Conservation (phyloP, 2,888 invertebrate species). For the Drosophila melanosoma region DNA sequence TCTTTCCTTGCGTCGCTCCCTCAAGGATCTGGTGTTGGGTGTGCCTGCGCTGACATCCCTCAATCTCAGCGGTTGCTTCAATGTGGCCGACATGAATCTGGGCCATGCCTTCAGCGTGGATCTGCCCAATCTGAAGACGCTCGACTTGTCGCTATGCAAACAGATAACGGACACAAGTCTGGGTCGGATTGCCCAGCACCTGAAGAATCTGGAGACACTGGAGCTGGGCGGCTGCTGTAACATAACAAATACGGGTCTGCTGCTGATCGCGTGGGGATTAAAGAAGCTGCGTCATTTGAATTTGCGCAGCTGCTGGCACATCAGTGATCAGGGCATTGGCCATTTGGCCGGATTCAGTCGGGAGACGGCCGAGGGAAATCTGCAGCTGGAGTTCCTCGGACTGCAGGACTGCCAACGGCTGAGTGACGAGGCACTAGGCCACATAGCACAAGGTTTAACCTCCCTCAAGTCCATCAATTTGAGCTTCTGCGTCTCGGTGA, state of each 20-base stretch:
- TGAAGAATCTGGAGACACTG: constrained; percentile 93
- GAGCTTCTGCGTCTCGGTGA: constrained; percentile 97
- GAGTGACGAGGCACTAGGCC: constrained; percentile 95
- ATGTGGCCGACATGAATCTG: constrained; percentile 94
- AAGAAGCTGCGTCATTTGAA: constrained; percentile 93
- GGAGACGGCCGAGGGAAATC: constrained; percentile 88
- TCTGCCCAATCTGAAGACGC: constrained; percentile 90
- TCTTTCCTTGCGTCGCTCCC: constrained; percentile 91
- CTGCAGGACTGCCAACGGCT: constrained; percentile 97
- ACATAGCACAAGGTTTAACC: constrained; percentile 92
- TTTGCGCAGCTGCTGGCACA: constrained; percentile 95
- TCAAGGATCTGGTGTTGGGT: constrained; percentile 93
- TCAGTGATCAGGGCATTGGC: constrained; percentile 95
- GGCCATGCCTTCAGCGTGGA: constrained; percentile 93
- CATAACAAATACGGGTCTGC: constrained; percentile 94
- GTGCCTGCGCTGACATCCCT: constrained; percentile 94
- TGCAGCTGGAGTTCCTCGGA: constrained; percentile 92
- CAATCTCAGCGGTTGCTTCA: constrained; percentile 96
- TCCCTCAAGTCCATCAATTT: constrained; percentile 94
- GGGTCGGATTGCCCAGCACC: constrained; percentile 92
- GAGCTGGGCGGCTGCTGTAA: constrained; percentile 97
- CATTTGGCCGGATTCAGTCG: constrained; percentile 92
- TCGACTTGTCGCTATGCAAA: constrained; percentile 96
- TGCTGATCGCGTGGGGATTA: constrained; percentile 94
- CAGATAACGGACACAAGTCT: constrained; percentile 97